Percentiles rank a stretch among this genome's conserved stretches.
Conservation (phyloP, 2,888 invertebrate genomes). For the Phaedon cochleariae region DNA sequence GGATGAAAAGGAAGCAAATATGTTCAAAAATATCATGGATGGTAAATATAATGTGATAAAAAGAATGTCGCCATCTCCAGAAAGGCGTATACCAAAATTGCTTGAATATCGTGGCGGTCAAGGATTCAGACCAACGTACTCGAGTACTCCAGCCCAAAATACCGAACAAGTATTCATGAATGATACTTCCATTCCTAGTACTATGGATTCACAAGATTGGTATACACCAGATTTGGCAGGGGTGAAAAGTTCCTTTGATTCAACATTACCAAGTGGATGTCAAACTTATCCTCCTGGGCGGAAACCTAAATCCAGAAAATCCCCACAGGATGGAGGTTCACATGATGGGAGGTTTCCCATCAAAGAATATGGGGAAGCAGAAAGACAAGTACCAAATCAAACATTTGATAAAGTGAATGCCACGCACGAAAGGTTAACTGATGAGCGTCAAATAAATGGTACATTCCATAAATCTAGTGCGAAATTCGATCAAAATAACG, state of each 20-base stretch:
- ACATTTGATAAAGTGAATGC: no score
- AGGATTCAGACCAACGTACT: background rate
- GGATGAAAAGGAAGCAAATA: background rate
- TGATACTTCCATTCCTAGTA: slow-evolving; percentile 9
- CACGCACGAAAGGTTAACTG: no score
- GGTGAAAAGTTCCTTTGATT: background rate
- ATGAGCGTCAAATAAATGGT: no score
- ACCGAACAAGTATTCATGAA: background rate
- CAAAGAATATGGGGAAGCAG: background rate
- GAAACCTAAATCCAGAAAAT: background rate
- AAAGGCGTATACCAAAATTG: background rate
- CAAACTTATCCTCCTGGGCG: background rate
- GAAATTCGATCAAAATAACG: no score
- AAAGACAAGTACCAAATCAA: no score
- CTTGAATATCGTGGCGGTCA: background rate
- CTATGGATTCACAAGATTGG: slow-evolving; percentile 4
- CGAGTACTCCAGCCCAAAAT: background rate
- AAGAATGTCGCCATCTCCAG: background rate
- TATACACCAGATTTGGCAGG: background rate
- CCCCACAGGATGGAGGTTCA: background rate
- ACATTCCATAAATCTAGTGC: no score
- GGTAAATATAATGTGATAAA: slow-evolving; percentile 6
- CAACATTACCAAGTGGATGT: background rate
- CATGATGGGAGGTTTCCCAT: background rate
- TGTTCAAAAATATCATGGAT: background rate